Evolutionary conservation across 30 jellyfish, hydroid and myxozoan genomes (phyloP).

Genomic region (Aurelia sp.): DNA sequence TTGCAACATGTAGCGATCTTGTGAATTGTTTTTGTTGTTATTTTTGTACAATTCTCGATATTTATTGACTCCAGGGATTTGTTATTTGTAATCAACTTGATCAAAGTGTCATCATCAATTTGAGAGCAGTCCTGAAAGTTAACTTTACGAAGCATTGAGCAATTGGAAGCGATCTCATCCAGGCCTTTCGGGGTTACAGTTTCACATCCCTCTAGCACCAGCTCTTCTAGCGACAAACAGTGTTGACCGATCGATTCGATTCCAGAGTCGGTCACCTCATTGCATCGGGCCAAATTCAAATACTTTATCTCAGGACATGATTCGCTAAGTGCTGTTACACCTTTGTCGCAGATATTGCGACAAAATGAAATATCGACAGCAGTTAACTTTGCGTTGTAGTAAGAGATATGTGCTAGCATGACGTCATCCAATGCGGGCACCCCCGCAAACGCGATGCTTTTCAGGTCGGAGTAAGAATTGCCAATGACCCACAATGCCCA

Average conservation of each 20-base stretch:
- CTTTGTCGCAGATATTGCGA: slow-evolving; percentile 16
- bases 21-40: background rate
- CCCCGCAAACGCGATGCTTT: slow-evolving; percentile 9
- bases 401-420: slow-evolving; percentile 1
- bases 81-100: background rate
- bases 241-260: slow-evolving; percentile 17
- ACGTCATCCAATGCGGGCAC: slow-evolving; percentile 23
- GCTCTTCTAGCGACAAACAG: slow-evolving; percentile 1
- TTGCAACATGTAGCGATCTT: background rate
- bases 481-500: slow-evolving; percentile 33
- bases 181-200: slow-evolving; percentile 15
- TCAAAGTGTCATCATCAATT: slow-evolving; percentile 3
- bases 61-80: slow-evolving; percentile 11
- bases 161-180: slow-evolving; percentile 1
- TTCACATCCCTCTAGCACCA: slow-evolving; percentile 34
- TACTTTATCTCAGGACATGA: slow-evolving; percentile 1
- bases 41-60: slow-evolving; percentile 11
- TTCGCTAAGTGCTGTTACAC: background rate
- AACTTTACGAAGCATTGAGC: slow-evolving; percentile 5
- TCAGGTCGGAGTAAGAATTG: background rate
- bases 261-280: background rate
- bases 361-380: slow-evolving; percentile 34
- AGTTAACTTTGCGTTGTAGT: background rate
- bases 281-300: slow-evolving; percentile 17
- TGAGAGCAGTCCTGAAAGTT: slow-evolving; percentile 30